Base-by-base conservation (phyloP, 2,113 vertebrate genomes). In the Scomber japonicus region DNA sequence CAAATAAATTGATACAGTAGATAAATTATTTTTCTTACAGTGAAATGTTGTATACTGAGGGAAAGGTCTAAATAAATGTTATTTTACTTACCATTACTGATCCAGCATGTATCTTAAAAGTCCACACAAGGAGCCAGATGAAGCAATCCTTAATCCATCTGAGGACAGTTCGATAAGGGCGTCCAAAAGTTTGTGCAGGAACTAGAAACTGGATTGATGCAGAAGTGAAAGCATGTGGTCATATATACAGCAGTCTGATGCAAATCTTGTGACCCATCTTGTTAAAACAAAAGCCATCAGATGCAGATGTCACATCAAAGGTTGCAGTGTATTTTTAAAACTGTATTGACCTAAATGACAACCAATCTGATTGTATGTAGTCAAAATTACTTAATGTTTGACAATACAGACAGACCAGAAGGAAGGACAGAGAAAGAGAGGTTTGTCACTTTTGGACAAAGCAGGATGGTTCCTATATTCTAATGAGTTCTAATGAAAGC, bases 171-270 rank as follows among this genome's bases (percentile, higher is more conserved):
- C 14, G 11, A 19, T 11, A 31, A 51, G 3, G 1, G 2, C 0
- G 3, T 35, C 30, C 15, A 8, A 14, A 51, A 0, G 24, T 56
- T 4, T 50, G 57, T 54, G 63, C 63, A 65, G 51, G 40, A 27
- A 69, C 14, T 15, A 16, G 17, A 31, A 80, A 56, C 13, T 4
- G 9, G 3, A 40, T 53, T 6, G 15, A 85, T 68, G 75, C 80
- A 88, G 91, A 92, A 91, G 83, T 91, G 89, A 90, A 89, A 91
- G 40, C 3, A 8, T 46, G 21, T 30, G 51, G 64, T 45, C 0
- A 1, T n/a, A 13, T 7, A 67, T 15, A 30, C 7, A 10, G 17
- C 7, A 71, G 31, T 0, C 0, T n/a, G 14, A 72, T 68, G 24
- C 49, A 82, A 82, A 80, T 15, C 83, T 77, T 63, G 60, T 85